Base-by-base conservation (phyloP, 2,888 invertebrate genomes). In the Chromoteleia sp. region DNA sequence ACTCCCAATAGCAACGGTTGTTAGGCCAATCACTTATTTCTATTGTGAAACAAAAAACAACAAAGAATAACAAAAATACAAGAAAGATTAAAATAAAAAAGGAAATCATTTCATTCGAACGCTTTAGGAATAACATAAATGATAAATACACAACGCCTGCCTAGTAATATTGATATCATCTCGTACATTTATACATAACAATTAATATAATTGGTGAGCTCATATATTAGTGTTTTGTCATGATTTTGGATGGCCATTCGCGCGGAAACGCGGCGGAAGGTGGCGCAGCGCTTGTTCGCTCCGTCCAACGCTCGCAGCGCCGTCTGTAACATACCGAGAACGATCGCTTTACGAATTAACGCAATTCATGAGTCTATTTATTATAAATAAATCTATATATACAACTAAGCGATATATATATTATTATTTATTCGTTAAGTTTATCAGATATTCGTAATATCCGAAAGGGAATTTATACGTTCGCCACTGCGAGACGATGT, bases 1-100 rank as follows among this genome's bases (percentile, higher is more conserved):
- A 91, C 89, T 84, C 87, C 90, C 45, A 90, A 86, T 86, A 92
- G 88, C 85, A 92, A 92, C 83, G 91, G 91, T 86, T 92, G 91
- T 89, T 92, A 91, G 86, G 85, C 85, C 83, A 85, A 87, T 82
- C 68, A 83, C 61, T 71, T 78, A 80, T 79, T 83, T 83, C 61
- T 71, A 75, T 41, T 71, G 65, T 71, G 67, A 50, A 70, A 43
- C 43, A 29, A 63, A 17, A 43, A 50, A 50, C 21, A 30, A 61
- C 36, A 65, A 65, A 41, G 39, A 39, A 59, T 48, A 71, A 10
- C n/a, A 36, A 39, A 73, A 41, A 39, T 10, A 39, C 12, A 43
- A 25, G 10, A 33, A 43, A 33, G 56, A 77, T 41, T 19, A 25
- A 68, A 70, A 41, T 19, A 63, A 33, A 8, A 33, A 63, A 63